Percentiles rank a stretch among this genome's conserved stretches.
phyloP scores from a whole-genome alignment of 2,888 invertebrate genomes.

The Malthinus flaveolus region DNA sequence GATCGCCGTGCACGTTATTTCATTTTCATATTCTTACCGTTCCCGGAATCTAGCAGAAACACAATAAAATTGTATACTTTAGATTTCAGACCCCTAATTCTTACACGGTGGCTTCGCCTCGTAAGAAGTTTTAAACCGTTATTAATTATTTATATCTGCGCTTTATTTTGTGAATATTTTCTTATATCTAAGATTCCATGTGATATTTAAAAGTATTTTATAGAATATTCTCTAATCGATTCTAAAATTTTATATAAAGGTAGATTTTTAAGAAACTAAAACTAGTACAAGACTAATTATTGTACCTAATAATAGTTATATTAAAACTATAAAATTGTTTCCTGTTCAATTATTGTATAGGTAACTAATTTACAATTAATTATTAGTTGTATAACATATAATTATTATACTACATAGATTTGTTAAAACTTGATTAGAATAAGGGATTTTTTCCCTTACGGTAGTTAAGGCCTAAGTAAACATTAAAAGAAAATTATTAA shows the following conservation, averaged over 20 bases:
- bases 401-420: constrained; percentile 6
- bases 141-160: constrained; percentile 1
- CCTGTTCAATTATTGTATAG: constrained; percentile 2
- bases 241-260: constrained; percentile 26
- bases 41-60: no score
- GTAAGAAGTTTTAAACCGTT: no score
- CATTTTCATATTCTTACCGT: no score
- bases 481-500: constrained; percentile 11
- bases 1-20: no score
- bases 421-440: constrained; percentile 10
- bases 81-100: no score
- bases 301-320: not conserved
- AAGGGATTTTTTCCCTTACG: constrained; percentile 26
- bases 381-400: constrained; percentile 9
- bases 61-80: no score
- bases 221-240: constrained; percentile 18
- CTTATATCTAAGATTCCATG: constrained; percentile 32
- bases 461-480: constrained; percentile 35
- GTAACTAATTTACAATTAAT: not conserved
- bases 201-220: constrained; percentile 34
- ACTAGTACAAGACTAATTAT: constrained; percentile 1
- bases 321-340: constrained; percentile 4
- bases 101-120: no score
- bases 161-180: constrained; percentile 23
- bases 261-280: constrained; percentile 8